Evolutionary conservation across 2,797 vertebrate genomes (phyloP).

Genomic region (Nothura maculosa): DNA sequence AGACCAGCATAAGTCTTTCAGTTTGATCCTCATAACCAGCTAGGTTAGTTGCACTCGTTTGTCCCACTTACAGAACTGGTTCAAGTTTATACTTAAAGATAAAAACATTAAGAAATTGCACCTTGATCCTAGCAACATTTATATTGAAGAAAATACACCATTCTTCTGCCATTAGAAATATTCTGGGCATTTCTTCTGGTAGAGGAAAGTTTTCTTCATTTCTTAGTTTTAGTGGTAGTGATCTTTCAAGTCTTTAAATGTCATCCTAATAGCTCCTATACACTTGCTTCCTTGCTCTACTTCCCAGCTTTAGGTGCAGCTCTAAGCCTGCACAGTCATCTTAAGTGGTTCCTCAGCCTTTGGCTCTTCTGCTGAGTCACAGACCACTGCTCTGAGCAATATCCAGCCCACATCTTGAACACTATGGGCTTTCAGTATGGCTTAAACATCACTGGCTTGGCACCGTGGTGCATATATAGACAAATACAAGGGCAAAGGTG

Average conservation of each 20-base stretch:
- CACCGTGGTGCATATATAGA: neutral
- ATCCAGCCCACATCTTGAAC: neutral
- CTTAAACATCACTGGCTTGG: neutral
- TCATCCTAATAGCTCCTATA: neutral
- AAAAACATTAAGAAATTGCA: neutral
- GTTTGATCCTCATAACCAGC: neutral
- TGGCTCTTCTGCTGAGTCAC: neutral
- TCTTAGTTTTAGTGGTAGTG: neutral
- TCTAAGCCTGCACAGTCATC: neutral
- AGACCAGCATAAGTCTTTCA: neutral
- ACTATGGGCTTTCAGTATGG: neutral
- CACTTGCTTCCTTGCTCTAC: neutral
- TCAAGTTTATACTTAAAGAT: neutral
- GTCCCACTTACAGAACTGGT: constrained; percentile 1
- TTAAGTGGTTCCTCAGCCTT: neutral
- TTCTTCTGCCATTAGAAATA: neutral
- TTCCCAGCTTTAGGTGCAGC: neutral
- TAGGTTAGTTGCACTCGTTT: neutral
- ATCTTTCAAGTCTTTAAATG: neutral
- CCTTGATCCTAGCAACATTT: neutral
- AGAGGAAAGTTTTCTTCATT: neutral
- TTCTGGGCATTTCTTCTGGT: neutral
- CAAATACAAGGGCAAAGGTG: neutral
- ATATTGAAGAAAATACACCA: neutral
- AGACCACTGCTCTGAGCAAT: neutral